phyloP scores from a whole-genome alignment of 2,797 vertebrate genomes.

The Pristis pectinata region DNA sequence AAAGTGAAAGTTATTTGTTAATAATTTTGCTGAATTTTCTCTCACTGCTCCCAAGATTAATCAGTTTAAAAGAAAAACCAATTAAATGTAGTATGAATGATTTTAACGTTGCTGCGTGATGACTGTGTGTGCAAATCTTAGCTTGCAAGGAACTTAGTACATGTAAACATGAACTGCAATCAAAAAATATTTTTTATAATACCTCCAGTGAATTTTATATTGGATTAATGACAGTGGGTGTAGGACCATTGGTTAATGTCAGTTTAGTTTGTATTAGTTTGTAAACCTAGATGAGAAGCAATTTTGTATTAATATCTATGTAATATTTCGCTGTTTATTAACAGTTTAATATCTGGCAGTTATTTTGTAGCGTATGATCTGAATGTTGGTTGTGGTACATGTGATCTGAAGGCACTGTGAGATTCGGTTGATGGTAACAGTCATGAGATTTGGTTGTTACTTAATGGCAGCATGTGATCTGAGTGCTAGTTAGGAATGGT shows the following conservation, averaged over 20 bases:
- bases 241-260: not conserved
- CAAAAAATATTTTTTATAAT: not conserved
- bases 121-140: not conserved
- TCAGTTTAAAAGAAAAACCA: not conserved
- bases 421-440: not conserved
- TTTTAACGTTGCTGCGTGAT: not conserved
- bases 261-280: not conserved
- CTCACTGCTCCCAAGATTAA: not conserved
- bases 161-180: not conserved
- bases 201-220: not conserved
- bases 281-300: not conserved
- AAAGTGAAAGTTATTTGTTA: not conserved
- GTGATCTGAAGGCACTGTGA: not conserved
- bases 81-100: not conserved
- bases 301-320: not conserved
- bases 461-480: not conserved
- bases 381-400: not conserved
- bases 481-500: not conserved
- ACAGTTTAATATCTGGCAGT: not conserved
- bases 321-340: not conserved
- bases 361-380: not conserved
- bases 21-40: not conserved
- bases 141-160: not conserved
- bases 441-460: not conserved
- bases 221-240: not conserved